A percentile compares a stretch with the other conserved stretches of the same genome.
Evolutionary conservation across 2,113 vertebrate species (phyloP).

Genomic region (Anarhynchus alexandrinus): DNA sequence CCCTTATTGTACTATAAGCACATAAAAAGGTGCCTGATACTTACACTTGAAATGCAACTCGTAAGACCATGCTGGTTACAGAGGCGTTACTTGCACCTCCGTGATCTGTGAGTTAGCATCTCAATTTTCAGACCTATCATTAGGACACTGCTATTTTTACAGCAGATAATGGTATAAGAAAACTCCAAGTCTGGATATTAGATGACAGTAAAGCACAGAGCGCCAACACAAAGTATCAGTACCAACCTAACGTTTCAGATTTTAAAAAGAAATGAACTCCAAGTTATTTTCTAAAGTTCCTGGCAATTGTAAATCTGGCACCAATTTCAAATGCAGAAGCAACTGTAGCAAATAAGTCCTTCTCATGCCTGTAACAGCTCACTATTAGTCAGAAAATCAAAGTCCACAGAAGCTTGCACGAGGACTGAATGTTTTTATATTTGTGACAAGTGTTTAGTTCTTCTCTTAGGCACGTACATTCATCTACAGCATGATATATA

Average conservation of each 20-base stretch:
- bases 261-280: not conserved
- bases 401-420: not conserved
- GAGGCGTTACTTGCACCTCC: not conserved
- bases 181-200: not conserved
- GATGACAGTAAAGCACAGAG: not conserved
- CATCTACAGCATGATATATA: not conserved
- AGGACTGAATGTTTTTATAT: not conserved
- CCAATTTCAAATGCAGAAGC: not conserved
- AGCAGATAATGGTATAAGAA: not conserved
- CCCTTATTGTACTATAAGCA: not conserved
- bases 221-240: not conserved
- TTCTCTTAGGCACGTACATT: not conserved
- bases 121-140: not conserved
- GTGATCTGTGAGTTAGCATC: not conserved
- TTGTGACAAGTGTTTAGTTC: not conserved
- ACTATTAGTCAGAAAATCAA: not conserved
- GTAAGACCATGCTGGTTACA: rapidly evolving
- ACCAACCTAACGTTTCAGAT: not conserved
- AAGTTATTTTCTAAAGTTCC: not conserved
- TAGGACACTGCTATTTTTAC: not conserved
- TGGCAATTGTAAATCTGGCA: not conserved
- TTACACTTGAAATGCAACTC: not conserved
- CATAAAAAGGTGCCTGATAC: not conserved
- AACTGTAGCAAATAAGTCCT: not conserved
- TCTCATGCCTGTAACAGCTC: not conserved